Base-by-base conservation (phyloP, 2,113 vertebrate species). In the Gorsachius goisagi region DNA sequence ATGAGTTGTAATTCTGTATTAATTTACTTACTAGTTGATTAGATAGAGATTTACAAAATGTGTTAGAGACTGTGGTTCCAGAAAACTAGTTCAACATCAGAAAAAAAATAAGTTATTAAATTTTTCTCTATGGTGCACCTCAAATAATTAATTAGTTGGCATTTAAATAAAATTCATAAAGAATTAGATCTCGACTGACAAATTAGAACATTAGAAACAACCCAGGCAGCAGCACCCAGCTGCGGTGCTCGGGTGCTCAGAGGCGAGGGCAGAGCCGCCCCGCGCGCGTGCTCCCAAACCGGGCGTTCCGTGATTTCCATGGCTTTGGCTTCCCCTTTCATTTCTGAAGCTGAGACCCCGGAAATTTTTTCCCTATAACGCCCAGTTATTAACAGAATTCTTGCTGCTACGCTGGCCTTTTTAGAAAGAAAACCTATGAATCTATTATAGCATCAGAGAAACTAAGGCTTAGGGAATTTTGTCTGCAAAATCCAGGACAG, bases 101-200 rank as follows among this genome's bases (percentile, higher is more conserved):
- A 22, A 84, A 93, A 93, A 95, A 94, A 91, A 90, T 33, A 80
- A 89, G 53, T 88, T 84, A 93, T 94, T 97, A 88, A 30, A 37
- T 89, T 67, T 66, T 74, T 87, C 96, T 97, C 95, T 58, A 4
- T 45, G 94, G 80, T 78, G 95, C 87, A 82, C 86, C 91, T 96
- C 94, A 67, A 98, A 97, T 91, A 98, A 95, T 91, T 87, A 97
- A 95, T 85, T 81, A 94, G 94, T 66, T 96, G 94, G 82, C 60
- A 94, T 93, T 97, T 96, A 96, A 89, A 94, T 77, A 76, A 77
- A 90, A 96, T 69, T 90, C 73, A 84, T 63, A 73, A 41, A 64
- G 85, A 96, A 96, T 78, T 55, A 89, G 84, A 89, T 89, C 79
- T 49, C 79, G 93, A 1, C 33, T 52, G 58, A 93, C 18, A 73